Conservation (phyloP, 2,113 vertebrate species). For the Mustela lutreola region DNA sequence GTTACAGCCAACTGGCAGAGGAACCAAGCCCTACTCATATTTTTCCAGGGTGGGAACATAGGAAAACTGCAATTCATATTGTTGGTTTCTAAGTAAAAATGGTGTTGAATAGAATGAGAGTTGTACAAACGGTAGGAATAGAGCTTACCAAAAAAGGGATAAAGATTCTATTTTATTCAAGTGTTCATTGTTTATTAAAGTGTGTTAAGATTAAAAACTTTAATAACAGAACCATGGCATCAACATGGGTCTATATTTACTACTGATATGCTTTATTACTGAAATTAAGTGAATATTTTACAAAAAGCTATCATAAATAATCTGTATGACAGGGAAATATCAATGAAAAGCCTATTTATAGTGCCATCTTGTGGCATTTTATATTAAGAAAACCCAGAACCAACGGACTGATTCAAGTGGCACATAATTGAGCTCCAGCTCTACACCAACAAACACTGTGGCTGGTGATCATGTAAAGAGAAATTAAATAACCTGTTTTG, state of each 20-base stretch:
- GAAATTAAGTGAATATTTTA: neutral
- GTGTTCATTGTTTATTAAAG: constrained; percentile 14
- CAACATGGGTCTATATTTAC: neutral
- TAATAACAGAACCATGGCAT: neutral
- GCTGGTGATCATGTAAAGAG: neutral
- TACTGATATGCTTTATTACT: neutral
- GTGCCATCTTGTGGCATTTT: constrained; percentile 77
- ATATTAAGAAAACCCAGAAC: constrained; percentile 42
- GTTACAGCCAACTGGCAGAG: constrained; percentile 46
- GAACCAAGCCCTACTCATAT: constrained; percentile 41
- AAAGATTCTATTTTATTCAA: constrained; percentile 45
- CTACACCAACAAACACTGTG: neutral
- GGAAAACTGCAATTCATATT: constrained; percentile 52
- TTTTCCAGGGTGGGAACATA: constrained; percentile 74
- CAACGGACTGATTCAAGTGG: neutral
- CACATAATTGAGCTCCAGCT: neutral
- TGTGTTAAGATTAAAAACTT: constrained; percentile 54
- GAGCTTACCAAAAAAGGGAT: constrained; percentile 6
- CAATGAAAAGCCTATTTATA: neutral
- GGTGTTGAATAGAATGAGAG: constrained; percentile 33
- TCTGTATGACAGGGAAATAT: neutral
- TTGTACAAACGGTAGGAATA: neutral
- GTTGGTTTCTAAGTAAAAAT: constrained; percentile 62
- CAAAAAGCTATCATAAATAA: constrained; percentile 52
- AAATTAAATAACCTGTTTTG: neutral